These are phyloP conservation scores for Flabesymbios commensalis DNA, from an alignment of 2,888 invertebrate genomes.

Conservation along the genomic window DNA sequence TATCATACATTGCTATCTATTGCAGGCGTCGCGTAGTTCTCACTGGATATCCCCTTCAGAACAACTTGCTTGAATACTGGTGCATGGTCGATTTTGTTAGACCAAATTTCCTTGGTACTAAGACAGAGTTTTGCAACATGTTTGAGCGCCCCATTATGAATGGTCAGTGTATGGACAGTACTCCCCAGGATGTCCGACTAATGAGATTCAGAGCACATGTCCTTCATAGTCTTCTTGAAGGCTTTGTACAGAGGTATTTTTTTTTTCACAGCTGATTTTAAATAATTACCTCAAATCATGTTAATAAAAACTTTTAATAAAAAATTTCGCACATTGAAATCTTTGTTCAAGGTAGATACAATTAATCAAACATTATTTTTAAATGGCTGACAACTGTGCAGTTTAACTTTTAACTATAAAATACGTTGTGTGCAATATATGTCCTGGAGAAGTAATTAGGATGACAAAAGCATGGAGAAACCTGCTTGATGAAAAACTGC, in stretches of 20 bases:
- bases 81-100: slow-evolving; percentile 99
- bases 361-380: too few species aligned
- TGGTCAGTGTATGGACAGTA: slow-evolving; percentile 96
- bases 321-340: too few species aligned
- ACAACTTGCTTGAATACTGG: slow-evolving; percentile 88
- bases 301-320: too few species aligned
- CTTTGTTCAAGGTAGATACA: too few species aligned
- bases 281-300: too few species aligned
- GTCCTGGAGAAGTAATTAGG: too few species aligned
- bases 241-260: slow-evolving; percentile 81
- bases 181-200: slow-evolving; percentile 86
- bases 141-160: slow-evolving; percentile 98
- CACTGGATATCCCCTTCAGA: slow-evolving; percentile 97
- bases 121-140: slow-evolving; percentile 97
- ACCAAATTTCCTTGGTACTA: slow-evolving; percentile 94
- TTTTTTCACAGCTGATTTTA: too few species aligned
- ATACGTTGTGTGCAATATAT: too few species aligned
- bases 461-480: too few species aligned
- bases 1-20: neutral
- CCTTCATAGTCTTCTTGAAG: slow-evolving; percentile 87
- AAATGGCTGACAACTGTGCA: too few species aligned
- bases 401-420: too few species aligned
- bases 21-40: slow-evolving; percentile 84
- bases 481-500: too few species aligned
- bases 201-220: slow-evolving; percentile 97